Percentiles rank a stretch among this genome's conserved stretches.
phyloP scores from a whole-genome alignment of 2,113 vertebrate genomes.

The Vidua macroura region DNA sequence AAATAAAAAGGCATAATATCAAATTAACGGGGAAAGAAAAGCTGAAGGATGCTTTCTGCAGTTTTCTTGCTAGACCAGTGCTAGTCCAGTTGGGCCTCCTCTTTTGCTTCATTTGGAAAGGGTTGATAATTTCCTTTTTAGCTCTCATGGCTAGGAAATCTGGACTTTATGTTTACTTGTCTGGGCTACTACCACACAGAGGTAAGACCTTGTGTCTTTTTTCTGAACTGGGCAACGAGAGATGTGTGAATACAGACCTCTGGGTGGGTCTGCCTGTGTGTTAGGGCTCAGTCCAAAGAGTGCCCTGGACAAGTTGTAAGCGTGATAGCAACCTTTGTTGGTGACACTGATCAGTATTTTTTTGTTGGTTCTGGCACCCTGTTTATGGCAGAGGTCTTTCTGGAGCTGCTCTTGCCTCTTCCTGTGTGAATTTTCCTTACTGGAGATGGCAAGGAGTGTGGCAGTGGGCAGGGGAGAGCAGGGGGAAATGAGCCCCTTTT shows the following conservation, averaged over 20 bases:
- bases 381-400: neutral
- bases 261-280: no score
- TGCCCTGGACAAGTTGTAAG: neutral
- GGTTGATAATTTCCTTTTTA: neutral
- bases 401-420: neutral
- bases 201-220: neutral
- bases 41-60: neutral
- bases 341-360: neutral
- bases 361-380: neutral
- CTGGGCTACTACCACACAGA: neutral
- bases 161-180: neutral
- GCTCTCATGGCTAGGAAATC: neutral
- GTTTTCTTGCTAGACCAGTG: neutral
- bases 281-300: neutral
- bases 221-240: neutral
- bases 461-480: neutral
- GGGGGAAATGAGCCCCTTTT: rapidly evolving
- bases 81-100: neutral
- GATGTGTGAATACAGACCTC: neutral
- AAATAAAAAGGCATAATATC: neutral
- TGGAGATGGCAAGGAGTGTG: neutral
- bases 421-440: neutral
- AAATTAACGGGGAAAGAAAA: neutral
- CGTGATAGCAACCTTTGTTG: neutral
- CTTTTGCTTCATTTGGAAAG: neutral